These are phyloP conservation scores for Sarcophaga rosellei DNA, from an alignment of 2,888 invertebrate species.

Conservation along the genomic window DNA sequence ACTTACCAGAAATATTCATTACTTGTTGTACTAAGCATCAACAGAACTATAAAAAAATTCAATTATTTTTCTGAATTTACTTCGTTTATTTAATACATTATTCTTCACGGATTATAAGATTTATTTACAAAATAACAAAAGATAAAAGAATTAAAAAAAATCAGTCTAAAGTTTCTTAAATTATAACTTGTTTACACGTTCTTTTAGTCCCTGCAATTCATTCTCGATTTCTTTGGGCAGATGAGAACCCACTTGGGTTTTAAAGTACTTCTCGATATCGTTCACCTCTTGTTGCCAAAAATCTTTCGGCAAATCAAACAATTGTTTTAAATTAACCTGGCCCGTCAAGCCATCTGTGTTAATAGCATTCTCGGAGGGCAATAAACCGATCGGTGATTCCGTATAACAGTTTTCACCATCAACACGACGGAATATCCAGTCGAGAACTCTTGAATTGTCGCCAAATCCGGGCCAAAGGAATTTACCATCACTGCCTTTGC, in stretches of 20 bases:
- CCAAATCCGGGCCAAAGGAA: constrained; percentile 99
- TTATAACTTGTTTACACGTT: constrained; percentile 83
- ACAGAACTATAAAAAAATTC: no score
- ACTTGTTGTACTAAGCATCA: no score
- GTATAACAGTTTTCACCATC: constrained; percentile 88
- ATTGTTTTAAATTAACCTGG: constrained; percentile 87
- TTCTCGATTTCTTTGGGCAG: constrained; percentile 88
- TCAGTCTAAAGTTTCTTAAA: constrained; percentile 38
- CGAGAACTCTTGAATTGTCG: constrained; percentile 97
- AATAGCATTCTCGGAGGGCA: constrained; percentile 85
- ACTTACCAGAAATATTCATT: no score
- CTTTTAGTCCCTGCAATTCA: constrained; percentile 85
- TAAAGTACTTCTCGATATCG: constrained; percentile 93
- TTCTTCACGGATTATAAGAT: background rate
- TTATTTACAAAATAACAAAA: background rate
- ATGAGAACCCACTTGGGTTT: constrained; percentile 93
- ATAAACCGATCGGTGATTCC: constrained; percentile 88
- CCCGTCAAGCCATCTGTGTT: constrained; percentile 87
- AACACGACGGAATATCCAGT: constrained; percentile 95
- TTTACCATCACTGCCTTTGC: constrained; percentile 90
- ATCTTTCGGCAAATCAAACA: constrained; percentile 92
- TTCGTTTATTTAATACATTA: background rate
- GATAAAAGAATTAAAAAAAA: background rate
- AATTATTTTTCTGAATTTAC: background rate
- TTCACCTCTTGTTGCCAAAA: constrained; percentile 95